phyloP scores from a whole-genome alignment of 2,888 invertebrate species.

The Clistopyga incitator region DNA sequence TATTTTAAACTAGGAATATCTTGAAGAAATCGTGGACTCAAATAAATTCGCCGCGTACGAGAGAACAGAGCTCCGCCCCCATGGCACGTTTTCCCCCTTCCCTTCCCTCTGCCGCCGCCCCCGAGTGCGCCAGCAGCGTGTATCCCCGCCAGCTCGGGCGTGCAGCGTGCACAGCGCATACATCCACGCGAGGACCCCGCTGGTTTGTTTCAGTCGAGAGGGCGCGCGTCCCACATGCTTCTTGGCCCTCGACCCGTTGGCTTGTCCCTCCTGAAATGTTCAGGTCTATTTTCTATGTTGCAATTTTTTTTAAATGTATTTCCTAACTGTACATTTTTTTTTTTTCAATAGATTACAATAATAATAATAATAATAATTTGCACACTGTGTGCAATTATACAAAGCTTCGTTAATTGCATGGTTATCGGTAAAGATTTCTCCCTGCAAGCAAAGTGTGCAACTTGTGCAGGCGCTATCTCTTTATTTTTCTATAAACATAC shows the following conservation, averaged over 20 bases:
- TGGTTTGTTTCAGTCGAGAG: slow-evolving; percentile 77
- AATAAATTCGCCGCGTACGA: slow-evolving; percentile 63
- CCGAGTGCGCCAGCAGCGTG: slow-evolving; percentile 59
- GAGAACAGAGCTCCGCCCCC: slow-evolving; percentile 81
- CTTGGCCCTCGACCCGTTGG: slow-evolving; percentile 76
- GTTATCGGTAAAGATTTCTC: slow-evolving; percentile 74
- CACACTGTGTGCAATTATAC: slow-evolving; percentile 74
- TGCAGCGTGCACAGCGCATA: slow-evolving; percentile 73
- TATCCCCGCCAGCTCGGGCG: slow-evolving; percentile 69
- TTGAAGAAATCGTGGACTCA: slow-evolving; percentile 34
- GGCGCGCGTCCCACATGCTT: slow-evolving; percentile 80
- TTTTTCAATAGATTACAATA: no score
- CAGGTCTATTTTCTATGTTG: background rate
- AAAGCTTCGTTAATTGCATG: slow-evolving; percentile 77
- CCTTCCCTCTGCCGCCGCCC: slow-evolving; percentile 81
- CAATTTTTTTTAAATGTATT: background rate
- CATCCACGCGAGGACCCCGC: slow-evolving; percentile 60
- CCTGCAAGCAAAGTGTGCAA: slow-evolving; percentile 48
- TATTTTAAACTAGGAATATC: slow-evolving; percentile 26
- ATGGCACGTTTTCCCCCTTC: slow-evolving; percentile 78
- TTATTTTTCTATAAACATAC: slow-evolving; percentile 50
- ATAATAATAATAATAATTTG: no score
- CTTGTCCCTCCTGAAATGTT: slow-evolving; percentile 58
- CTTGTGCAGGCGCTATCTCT: slow-evolving; percentile 53
- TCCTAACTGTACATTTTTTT: background rate